Evolutionary conservation across 2,797 vertebrate genomes (phyloP).

Genomic region (Syngnathus rostellatus): DNA sequence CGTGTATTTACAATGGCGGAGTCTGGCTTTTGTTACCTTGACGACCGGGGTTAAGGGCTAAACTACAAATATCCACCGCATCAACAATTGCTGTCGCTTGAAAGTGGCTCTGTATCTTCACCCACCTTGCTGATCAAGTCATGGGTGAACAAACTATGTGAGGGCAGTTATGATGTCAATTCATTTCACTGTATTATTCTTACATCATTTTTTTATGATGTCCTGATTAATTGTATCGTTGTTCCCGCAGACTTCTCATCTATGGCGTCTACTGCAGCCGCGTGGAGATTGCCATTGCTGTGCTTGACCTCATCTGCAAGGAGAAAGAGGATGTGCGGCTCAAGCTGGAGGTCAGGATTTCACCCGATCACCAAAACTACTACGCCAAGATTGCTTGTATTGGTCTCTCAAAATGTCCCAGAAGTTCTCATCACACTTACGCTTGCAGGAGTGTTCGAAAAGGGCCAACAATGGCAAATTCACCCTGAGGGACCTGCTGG

Average conservation of each 20-base stretch:
- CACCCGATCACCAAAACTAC: not conserved
- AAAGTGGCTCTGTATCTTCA: too few relatives aligned
- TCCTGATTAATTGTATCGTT: not conserved
- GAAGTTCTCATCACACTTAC: not conserved
- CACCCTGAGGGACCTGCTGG: constrained; percentile 86
- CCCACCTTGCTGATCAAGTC: too few relatives aligned
- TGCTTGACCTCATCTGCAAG: constrained; percentile 84
- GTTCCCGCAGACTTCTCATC: constrained; percentile 75
- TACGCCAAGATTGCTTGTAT: not conserved
- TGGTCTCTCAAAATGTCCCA: not conserved
- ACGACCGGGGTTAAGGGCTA: too few relatives aligned
- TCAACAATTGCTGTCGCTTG: too few relatives aligned
- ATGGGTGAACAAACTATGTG: too few relatives aligned
- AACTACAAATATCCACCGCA: too few relatives aligned
- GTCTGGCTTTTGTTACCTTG: too few relatives aligned
- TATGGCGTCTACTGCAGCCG: constrained; percentile 90
- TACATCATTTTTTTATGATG: too few relatives aligned
- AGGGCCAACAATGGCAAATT: constrained; percentile 97
- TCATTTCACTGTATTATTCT: not conserved
- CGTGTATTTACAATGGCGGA: not conserved
- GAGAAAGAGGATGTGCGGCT: constrained; percentile 86
- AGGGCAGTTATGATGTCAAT: too few relatives aligned
- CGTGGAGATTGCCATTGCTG: constrained; percentile 82
- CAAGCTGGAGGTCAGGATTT: constrained; percentile 76
- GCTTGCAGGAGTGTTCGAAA: constrained; percentile 86